Evolutionary conservation across 2,113 vertebrate species (phyloP).

Genomic region (Xiphophorus maculatus): DNA sequence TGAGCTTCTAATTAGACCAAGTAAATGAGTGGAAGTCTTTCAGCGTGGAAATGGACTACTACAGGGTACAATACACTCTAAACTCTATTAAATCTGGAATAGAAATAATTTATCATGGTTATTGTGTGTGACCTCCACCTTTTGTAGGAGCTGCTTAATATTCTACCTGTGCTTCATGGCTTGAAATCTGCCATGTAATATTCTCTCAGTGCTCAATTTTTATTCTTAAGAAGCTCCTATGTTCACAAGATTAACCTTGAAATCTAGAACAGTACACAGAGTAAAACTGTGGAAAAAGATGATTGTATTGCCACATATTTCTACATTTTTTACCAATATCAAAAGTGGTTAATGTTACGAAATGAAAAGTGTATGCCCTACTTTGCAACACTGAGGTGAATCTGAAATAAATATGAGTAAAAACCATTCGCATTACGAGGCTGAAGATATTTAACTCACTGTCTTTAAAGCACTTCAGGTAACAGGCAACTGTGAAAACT

Average conservation of each 20-base stretch:
- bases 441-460: background rate
- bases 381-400: background rate
- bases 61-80: conserved; percentile 60
- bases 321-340: conserved; percentile 1
- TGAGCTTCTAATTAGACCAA: conserved; percentile 71
- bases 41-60: conserved; percentile 37
- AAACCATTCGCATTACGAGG: background rate
- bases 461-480: background rate
- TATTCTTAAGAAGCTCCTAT: conserved; percentile 44
- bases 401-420: background rate
- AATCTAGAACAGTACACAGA: conserved; percentile 23
- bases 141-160: conserved; percentile 65
- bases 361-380: background rate
- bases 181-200: conserved; percentile 31
- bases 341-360: background rate
- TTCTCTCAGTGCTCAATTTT: conserved; percentile 45
- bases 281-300: conserved; percentile 1
- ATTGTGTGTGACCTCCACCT: conserved; percentile 73
- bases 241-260: conserved; percentile 45
- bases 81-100: conserved; percentile 76
- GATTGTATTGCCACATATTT: conserved; percentile 17
- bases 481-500: background rate
- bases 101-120: conserved; percentile 77
- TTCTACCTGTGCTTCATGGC: conserved; percentile 54
- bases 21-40: conserved; percentile 64